phyloP scores from a whole-genome alignment of 2,797 vertebrate species.

The Lindbergichthys nudifrons region DNA sequence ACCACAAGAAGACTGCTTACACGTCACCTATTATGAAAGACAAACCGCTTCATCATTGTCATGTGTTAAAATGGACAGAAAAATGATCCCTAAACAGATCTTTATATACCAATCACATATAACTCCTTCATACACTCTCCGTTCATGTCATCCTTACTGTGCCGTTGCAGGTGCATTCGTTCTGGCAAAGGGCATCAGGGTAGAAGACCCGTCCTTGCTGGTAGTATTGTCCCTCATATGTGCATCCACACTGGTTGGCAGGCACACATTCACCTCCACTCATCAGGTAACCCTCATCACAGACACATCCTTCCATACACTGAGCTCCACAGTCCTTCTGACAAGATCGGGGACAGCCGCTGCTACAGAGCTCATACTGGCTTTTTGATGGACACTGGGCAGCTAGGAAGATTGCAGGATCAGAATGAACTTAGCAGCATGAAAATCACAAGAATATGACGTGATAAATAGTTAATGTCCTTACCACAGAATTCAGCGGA shows the following conservation, averaged over 20 bases:
- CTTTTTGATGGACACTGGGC: conserved; percentile 81
- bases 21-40: conserved; percentile 41
- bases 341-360: conserved; percentile 77
- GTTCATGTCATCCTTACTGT: conserved; percentile 41
- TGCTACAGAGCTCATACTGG: conserved; percentile 82
- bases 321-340: conserved; percentile 64
- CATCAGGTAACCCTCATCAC: conserved; percentile 76
- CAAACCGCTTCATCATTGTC: not conserved
- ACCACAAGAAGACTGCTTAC: conserved; percentile 34
- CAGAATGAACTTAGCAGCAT: not conserved
- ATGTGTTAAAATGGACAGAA: not conserved
- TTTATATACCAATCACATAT: not conserved
- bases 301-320: conserved; percentile 86
- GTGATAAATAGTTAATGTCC: conserved; percentile 45
- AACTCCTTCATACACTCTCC: not conserved
- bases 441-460: not conserved
- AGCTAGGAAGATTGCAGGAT: conserved; percentile 61
- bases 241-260: conserved; percentile 79
- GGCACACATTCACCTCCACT: conserved; percentile 78
- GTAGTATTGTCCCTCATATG: conserved; percentile 73
- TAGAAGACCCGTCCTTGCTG: conserved; percentile 77
- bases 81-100: not conserved
- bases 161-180: conserved; percentile 67
- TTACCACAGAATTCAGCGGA: conserved; percentile 78
- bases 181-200: conserved; percentile 39